A percentile compares a stretch with the other conserved stretches of the same genome.
Conservation (phyloP, 2,797 vertebrate species). For the Paratrypauchen microcephalus region DNA sequence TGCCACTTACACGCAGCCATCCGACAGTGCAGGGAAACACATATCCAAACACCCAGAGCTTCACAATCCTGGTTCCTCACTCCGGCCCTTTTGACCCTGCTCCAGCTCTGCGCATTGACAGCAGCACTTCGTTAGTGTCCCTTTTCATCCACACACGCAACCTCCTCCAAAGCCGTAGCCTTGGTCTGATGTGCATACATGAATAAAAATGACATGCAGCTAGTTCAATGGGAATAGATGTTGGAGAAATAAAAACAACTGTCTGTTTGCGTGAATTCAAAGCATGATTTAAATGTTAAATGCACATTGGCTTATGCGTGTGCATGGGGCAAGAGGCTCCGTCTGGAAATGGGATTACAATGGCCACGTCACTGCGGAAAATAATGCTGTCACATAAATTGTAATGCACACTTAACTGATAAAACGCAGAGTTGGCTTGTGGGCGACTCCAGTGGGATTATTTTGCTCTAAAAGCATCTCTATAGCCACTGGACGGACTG, state of each 20-base stretch:
- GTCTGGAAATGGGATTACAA: constrained; percentile 68
- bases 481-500: constrained; percentile 45
- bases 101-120: constrained; percentile 41
- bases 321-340: constrained; percentile 56
- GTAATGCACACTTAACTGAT: constrained; percentile 56
- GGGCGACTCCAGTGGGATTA: constrained; percentile 50
- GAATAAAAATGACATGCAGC: constrained; percentile 62
- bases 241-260: constrained; percentile 68
- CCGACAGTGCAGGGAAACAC: not conserved
- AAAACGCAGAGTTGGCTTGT: constrained; percentile 43
- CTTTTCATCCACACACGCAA: constrained; percentile 49
- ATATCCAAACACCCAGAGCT: not conserved
- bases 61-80: constrained; percentile 20
- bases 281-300: constrained; percentile 72
- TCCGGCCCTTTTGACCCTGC: constrained; percentile 45
- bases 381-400: constrained; percentile 61
- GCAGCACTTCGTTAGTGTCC: constrained; percentile 52
- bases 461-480: constrained; percentile 51
- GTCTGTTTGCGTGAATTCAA: constrained; percentile 49
- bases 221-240: constrained; percentile 54
- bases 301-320: constrained; percentile 67
- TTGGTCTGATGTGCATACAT: constrained; percentile 60
- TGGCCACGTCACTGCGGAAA: constrained; percentile 43
- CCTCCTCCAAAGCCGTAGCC: constrained; percentile 53
- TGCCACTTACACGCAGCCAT: constrained; percentile 17